A percentile compares a stretch with the other conserved stretches of the same genome.
phyloP scores from a whole-genome alignment of 2,888 invertebrate genomes.

The Pseudolycoriella hygida region DNA sequence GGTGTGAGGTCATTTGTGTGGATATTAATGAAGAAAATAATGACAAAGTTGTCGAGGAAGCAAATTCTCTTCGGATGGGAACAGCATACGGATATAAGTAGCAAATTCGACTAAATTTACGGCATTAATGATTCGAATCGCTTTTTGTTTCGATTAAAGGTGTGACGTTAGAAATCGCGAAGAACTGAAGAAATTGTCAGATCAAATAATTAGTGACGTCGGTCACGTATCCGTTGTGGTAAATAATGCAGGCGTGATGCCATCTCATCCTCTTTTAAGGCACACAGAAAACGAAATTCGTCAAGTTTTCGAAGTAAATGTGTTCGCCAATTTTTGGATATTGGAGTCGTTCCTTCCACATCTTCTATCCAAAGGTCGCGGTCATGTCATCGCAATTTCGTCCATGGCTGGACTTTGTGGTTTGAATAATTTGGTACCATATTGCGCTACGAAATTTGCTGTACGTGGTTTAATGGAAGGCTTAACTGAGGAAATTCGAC shows the following conservation, averaged over 20 bases:
- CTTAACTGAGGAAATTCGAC: slow-evolving; percentile 55
- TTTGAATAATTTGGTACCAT: slow-evolving; percentile 58
- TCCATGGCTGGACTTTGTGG: slow-evolving; percentile 65
- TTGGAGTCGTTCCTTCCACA: slow-evolving; percentile 60
- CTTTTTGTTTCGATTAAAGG: slow-evolving; percentile 23
- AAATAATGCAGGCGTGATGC: slow-evolving; percentile 82
- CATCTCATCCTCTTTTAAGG: slow-evolving; percentile 48
- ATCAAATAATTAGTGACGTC: slow-evolving; percentile 46
- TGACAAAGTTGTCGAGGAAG: slow-evolving; percentile 42
- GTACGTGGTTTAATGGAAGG: slow-evolving; percentile 72
- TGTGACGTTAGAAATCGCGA: slow-evolving; percentile 61
- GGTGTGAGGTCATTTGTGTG: slow-evolving; percentile 59
- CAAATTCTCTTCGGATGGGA: slow-evolving; percentile 25
- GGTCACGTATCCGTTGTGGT: slow-evolving; percentile 61
- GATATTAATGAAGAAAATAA: slow-evolving; percentile 58
- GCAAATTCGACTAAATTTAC: no score
- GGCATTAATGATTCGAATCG: no score
- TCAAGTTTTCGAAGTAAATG: slow-evolving; percentile 53
- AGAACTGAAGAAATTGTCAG: slow-evolving; percentile 43
- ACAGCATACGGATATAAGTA: slow-evolving; percentile 30
- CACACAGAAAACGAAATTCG: slow-evolving; percentile 50
- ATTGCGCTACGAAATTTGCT: slow-evolving; percentile 68
- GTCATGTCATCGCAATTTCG: slow-evolving; percentile 58
- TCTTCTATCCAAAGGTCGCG: slow-evolving; percentile 57
- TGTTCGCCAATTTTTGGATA: slow-evolving; percentile 59